Base-by-base conservation (phyloP, 2,113 vertebrate genomes). In the Aptenodytes forsteri region DNA sequence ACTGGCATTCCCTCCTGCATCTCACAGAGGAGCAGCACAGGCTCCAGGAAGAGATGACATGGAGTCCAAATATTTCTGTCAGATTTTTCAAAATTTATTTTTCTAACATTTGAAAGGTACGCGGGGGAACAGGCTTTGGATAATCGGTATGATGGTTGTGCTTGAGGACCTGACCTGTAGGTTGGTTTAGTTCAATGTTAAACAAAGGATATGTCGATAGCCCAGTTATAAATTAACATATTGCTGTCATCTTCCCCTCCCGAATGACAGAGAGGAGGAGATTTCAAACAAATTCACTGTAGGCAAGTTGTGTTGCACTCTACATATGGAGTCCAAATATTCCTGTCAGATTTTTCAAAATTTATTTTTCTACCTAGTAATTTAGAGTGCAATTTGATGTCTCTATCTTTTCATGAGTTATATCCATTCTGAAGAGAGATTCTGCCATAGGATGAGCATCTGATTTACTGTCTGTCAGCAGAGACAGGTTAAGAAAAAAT, bases 401-500 rank as follows among this genome's bases (percentile, higher is more conserved):
- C 36, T 95, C 25, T 89, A 8, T 87, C 23, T 85, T 87, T 80
- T 94, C 17, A 22, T 61, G 46, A 94, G 25, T 67, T 91, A 32
- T 73, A 73, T 82, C 29, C 20, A 34, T 85, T 87, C 62, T 40
- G 19, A 90, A 89, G 44, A 72, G 72, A 91, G 42, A 87, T 87
- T 89, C 49, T 97, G 62, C 75, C 42, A 30, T 30, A 56, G 40
- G 50, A 75, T 90, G 58, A 92, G 26, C 44, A 54, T 92, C 70
- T 95, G 36, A 88, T 95, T 95, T 93, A 89, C 70, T 89, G 36
- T 64, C 83, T 95, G 75, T 70, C 78, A 77, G 79, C 54, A 64
- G 54, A 94, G 58, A 83, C 54, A 83, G 49, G 23, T 84, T 94
- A 80, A 87, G 90, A 93, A 87, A 70, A 38, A 87, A 93, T 58